Evolutionary conservation across 2,113 vertebrate species (phyloP), one percentile per base, ranked within the genome.

Genomic region (Caranx melampygus): DNA sequence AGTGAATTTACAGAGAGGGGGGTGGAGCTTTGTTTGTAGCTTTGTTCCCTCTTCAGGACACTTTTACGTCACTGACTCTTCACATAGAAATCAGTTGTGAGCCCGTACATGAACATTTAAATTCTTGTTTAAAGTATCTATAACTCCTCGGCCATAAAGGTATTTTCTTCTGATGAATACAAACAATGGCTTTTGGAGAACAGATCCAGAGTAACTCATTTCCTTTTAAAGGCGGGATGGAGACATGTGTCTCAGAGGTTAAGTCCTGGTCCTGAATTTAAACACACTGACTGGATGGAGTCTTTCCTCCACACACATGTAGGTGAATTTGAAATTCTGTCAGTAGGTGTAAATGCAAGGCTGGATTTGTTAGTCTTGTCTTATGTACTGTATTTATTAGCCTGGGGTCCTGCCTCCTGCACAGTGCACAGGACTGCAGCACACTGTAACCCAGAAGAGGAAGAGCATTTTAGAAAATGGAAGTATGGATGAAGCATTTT

Each of bases 251-350:
- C 58, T 73, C 45, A 8, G 31, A 18, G 15, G 15, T 49, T 14
- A 45, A 4, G 45, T 16, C 49, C 16, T 52, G 49, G 5, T 52
- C 49, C 8, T 7, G 40, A 10, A 42, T 20, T 20, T 52, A 52
- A 52, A n/a, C 47, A 3, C 47, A 49, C 47, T 18, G 16, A 20
- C 6, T n/a, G 7, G 20, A 16, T 52, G 14, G 49, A 51, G 69
- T 51, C 47, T 63, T 20, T 49, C 35, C 26, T 75, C 57, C 51
- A 49, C 52, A 70, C 52, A 52, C 20, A 52, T 52, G 8, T 10
- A 42, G 8, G 40, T 42, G 40, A 42, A 42, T 42, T 42, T 42
- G 40, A 42, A 42, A 42, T 42, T 42, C 8, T 42, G 6, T 42
- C 40, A 42, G 40, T 42, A n/a, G 1, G 6, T 52, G 6, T 61